Conservation (phyloP, 2,888 invertebrate genomes). For the Eudasyphora cyanicolor region DNA sequence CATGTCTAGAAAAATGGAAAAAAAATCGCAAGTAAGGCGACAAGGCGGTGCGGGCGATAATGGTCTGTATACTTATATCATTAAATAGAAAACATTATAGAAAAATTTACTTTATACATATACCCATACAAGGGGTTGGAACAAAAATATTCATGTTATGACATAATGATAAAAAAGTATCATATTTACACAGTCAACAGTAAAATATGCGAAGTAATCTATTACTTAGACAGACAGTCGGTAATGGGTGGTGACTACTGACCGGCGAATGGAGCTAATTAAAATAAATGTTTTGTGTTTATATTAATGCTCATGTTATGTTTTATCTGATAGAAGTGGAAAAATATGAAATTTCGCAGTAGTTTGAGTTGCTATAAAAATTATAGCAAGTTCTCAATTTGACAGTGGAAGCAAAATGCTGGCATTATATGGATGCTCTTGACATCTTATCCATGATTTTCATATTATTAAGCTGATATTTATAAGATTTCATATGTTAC, state of each 20-base stretch:
- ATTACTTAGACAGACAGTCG: no score
- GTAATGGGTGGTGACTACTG: no score
- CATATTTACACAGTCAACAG: neutral
- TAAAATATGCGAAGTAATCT: neutral
- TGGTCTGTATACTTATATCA: neutral
- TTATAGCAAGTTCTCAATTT: neutral
- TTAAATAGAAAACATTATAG: neutral
- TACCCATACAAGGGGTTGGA: neutral
- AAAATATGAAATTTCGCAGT: neutral
- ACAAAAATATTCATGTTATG: neutral
- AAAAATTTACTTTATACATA: neutral
- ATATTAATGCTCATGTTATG: neutral
- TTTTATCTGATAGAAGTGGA: neutral
- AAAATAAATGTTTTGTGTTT: neutral
- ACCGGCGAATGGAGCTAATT: neutral
- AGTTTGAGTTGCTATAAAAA: neutral
- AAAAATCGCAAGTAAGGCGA: neutral
- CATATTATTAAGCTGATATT: no score
- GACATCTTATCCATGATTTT: no score
- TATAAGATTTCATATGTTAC: no score
- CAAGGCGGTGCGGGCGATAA: no score
- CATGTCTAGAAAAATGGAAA: neutral
- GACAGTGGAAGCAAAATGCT: neutral
- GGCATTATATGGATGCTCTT: no score
- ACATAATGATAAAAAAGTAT: neutral